These are phyloP conservation scores for Sylvia borin DNA, from an alignment of 2,797 vertebrate species.

Conservation along the genomic window DNA sequence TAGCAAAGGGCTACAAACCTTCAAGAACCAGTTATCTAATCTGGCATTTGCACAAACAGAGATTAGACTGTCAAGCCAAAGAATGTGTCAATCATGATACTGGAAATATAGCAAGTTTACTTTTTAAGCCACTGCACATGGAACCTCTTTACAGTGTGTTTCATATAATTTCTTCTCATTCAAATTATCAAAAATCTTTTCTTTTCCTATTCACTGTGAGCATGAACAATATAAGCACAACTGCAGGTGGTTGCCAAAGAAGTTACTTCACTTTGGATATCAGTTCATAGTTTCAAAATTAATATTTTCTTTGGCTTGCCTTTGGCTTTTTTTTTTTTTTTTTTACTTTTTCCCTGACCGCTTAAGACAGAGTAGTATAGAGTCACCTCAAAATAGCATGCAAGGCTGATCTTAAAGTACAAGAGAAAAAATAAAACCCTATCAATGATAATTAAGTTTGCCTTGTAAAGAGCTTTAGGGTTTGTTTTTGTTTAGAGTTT, in stretches of 20 bases:
- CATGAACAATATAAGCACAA: constrained; percentile 36
- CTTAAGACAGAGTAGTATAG: not conserved
- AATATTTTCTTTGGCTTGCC: constrained; percentile 70
- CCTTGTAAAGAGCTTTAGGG: not conserved
- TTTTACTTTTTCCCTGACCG: constrained; percentile 31
- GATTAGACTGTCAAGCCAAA: not conserved
- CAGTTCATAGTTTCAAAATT: constrained; percentile 60
- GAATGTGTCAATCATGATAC: constrained; percentile 10
- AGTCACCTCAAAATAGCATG: not conserved
- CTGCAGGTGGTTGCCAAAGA: constrained; percentile 62
- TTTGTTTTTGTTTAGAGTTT: not conserved
- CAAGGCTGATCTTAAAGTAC: not conserved
- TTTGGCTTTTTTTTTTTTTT: constrained; percentile 58
- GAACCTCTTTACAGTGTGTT: constrained; percentile 38
- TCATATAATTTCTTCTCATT: constrained; percentile 25
- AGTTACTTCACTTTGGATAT: constrained; percentile 68
- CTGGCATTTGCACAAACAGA: not conserved
- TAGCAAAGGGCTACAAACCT: not conserved
- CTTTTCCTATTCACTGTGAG: constrained; percentile 9
- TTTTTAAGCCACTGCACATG: constrained; percentile 34
- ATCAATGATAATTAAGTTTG: not conserved
- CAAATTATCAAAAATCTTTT: constrained; percentile 30
- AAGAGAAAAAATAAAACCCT: not conserved
- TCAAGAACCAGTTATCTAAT: not conserved
- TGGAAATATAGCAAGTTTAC: not conserved